phyloP scores from a whole-genome alignment of 2,113 vertebrate species.

The Corvus cornix region DNA sequence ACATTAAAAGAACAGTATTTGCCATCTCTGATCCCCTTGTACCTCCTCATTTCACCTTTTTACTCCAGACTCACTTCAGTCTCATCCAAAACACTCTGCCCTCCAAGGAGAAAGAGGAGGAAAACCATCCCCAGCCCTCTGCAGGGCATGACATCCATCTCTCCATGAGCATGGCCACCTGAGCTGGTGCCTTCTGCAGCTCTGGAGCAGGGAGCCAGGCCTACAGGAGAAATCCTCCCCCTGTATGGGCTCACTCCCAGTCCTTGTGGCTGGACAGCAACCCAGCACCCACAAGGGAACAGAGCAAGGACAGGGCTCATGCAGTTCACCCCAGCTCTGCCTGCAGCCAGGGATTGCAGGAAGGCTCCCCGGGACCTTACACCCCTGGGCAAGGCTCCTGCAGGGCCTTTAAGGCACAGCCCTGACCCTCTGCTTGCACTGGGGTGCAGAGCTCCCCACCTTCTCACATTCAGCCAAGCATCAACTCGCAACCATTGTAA shows the following conservation, averaged over 20 bases:
- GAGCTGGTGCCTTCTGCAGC: neutral
- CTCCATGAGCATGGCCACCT: neutral
- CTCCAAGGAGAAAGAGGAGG: neutral
- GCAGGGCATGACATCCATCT: neutral
- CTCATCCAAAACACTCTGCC: accelerated
- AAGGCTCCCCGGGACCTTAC: neutral
- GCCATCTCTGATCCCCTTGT: neutral
- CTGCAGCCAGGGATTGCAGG: neutral
- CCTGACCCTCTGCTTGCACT: accelerated
- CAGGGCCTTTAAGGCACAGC: neutral
- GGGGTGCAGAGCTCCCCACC: neutral
- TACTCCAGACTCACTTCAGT: neutral
- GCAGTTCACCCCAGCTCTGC: neutral
- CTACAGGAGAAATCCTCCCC: neutral
- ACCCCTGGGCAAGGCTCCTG: neutral
- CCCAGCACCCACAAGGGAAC: neutral
- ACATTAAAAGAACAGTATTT: neutral
- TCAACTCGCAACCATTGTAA: neutral
- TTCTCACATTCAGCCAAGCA: neutral
- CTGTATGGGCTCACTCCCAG: accelerated
- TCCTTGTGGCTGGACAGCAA: neutral
- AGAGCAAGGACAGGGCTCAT: neutral
- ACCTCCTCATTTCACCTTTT: neutral
- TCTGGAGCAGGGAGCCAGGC: neutral
- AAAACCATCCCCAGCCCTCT: neutral